A percentile compares a stretch with the other conserved stretches of the same genome.
These are phyloP conservation scores for Nephotettix cincticeps DNA, from an alignment of 1,140 invertebrate genomes.

Conservation along the genomic window DNA sequence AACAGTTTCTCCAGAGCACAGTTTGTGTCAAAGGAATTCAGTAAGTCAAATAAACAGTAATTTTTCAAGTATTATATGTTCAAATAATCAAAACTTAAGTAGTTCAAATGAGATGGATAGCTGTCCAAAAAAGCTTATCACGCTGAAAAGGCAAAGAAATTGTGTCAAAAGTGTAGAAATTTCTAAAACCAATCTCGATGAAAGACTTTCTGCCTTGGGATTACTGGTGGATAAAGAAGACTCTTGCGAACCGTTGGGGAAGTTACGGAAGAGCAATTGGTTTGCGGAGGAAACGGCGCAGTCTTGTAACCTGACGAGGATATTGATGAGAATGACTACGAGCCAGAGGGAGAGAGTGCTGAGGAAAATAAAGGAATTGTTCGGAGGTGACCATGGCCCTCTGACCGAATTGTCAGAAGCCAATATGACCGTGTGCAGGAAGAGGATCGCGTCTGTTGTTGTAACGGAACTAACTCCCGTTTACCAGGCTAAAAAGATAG, in stretches of 20 bases:
- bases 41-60: no score
- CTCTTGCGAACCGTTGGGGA: neutral
- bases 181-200: neutral
- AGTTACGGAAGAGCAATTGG: neutral
- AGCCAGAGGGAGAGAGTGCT: neutral
- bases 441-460: constrained; percentile 11
- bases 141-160: neutral
- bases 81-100: no score
- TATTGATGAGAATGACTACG: neutral
- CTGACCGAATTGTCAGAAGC: neutral
- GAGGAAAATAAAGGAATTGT: constrained; percentile 1
- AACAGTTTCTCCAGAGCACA: no score
- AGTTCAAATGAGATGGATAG: no score
- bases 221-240: neutral
- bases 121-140: neutral
- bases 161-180: neutral
- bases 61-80: no score
- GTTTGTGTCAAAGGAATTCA: no score
- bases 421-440: constrained; percentile 11
- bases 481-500: constrained; percentile 10
- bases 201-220: neutral
- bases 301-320: constrained; percentile 13
- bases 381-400: neutral
- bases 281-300: neutral
- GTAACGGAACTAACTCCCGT: constrained; percentile 6